Percentiles rank a stretch among this genome's conserved stretches.
phyloP scores from a whole-genome alignment of 2,888 invertebrate species.

The Agapetus fuscipes region DNA sequence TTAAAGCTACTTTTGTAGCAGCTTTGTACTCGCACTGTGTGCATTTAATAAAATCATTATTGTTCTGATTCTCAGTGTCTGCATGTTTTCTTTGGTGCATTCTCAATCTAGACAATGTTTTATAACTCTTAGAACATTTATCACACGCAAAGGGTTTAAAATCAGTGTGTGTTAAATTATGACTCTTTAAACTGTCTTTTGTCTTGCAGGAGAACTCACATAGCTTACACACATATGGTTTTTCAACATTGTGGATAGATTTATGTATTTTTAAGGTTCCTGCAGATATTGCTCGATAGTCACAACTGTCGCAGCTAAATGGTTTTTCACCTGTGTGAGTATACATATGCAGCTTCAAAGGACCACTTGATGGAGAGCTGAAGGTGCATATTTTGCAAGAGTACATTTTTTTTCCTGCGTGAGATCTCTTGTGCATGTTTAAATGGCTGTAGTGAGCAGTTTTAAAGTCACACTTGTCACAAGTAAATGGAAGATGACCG shows the following conservation, averaged over 20 bases:
- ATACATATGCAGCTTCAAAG: not conserved
- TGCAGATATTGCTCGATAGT: not conserved
- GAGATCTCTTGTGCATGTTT: not conserved
- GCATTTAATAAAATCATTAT: too few species aligned
- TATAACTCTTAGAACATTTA: too few species aligned
- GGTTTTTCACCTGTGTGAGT: not conserved
- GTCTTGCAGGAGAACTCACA: not conserved
- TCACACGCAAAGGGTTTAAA: too few species aligned
- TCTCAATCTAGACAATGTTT: too few species aligned
- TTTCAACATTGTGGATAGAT: not conserved
- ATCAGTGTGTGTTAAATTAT: slow-evolving; percentile 1
- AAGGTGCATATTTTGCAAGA: not conserved
- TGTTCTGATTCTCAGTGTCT: too few species aligned
- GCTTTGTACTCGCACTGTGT: too few species aligned
- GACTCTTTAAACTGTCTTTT: not conserved
- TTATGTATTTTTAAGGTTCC: slow-evolving; percentile 1
- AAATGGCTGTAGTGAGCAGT: not conserved
- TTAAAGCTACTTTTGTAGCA: too few species aligned
- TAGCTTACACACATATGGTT: not conserved
- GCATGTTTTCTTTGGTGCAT: too few species aligned
- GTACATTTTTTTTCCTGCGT: not conserved
- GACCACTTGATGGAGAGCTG: not conserved
- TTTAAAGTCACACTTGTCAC: too few species aligned
- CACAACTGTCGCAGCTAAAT: slow-evolving; percentile 2
- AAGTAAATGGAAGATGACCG: too few species aligned